Evolutionary conservation across 2,113 vertebrate genomes (phyloP).

Genomic region (Prunella himalayana): DNA sequence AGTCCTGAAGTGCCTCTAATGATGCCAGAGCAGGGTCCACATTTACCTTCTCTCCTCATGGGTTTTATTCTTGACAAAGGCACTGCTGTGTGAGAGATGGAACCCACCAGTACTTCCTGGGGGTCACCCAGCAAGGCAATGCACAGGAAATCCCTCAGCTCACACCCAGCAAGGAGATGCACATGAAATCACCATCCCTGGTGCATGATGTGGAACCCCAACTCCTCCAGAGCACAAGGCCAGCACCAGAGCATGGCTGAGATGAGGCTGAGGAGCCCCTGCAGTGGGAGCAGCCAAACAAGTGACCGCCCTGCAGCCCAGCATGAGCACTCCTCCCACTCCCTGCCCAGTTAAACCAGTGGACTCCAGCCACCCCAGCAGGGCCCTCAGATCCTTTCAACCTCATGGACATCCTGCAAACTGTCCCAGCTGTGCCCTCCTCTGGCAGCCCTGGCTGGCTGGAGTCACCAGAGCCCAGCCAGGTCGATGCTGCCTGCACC

Average conservation of each 20-base stretch:
- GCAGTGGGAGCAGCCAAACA: accelerated
- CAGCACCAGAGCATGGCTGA: accelerated
- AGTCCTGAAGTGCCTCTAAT: not conserved
- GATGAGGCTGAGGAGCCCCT: not conserved
- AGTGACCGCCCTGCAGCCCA: not conserved
- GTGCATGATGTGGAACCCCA: not conserved
- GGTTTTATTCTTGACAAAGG: not conserved
- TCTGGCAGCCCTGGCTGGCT: not conserved
- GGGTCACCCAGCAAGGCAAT: not conserved
- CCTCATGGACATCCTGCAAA: not conserved
- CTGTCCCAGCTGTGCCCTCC: not conserved
- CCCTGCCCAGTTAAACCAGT: accelerated
- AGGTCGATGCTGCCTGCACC: not conserved
- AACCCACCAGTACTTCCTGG: accelerated
- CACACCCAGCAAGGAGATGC: not conserved
- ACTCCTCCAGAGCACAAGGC: not conserved
- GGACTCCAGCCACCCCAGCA: not conserved
- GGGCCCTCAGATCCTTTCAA: not conserved
- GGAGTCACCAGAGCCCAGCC: not conserved
- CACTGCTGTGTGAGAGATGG: accelerated
- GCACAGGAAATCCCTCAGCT: not conserved
- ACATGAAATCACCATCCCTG: not conserved
- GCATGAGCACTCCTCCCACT: not conserved
- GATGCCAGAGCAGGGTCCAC: not conserved
- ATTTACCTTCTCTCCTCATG: not conserved